Percentiles rank a stretch among this genome's conserved stretches.
Conservation (phyloP, 2,888 invertebrate species). For the Ethmia dodecea region DNA sequence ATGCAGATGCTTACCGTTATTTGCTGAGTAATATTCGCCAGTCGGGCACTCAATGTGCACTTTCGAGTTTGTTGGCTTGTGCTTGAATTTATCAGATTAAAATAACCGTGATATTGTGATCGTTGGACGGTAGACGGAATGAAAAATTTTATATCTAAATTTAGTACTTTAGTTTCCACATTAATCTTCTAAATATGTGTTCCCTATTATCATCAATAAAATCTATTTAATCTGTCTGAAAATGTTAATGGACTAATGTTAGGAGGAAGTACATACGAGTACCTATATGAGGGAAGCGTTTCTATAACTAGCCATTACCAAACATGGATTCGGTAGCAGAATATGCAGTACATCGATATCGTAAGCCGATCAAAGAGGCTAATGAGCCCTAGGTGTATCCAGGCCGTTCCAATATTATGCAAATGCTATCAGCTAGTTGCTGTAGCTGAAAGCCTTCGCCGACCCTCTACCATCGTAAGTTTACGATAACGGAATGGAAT, state of each 20-base stretch:
- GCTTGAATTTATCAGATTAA: too few relatives aligned
- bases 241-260: too few relatives aligned
- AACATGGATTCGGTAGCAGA: too few relatives aligned
- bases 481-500: conserved; percentile 40
- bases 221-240: too few relatives aligned
- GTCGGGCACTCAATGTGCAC: background rate
- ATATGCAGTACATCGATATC: conserved; percentile 35
- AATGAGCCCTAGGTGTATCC: conserved; percentile 62
- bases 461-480: conserved; percentile 34
- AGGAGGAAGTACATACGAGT: too few relatives aligned
- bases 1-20: conserved; percentile 63
- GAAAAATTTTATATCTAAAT: too few relatives aligned
- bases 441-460: conserved; percentile 42
- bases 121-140: background rate
- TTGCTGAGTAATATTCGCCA: conserved; percentile 38
- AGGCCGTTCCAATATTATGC: conserved; percentile 62
- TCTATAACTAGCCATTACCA: too few relatives aligned
- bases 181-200: too few relatives aligned
- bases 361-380: conserved; percentile 56
- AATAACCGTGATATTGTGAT: too few relatives aligned
- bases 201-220: too few relatives aligned
- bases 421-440: conserved; percentile 57
- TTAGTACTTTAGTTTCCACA: too few relatives aligned
- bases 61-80: background rate
- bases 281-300: too few relatives aligned